Conservation (phyloP, 1,140 invertebrate genomes). For the Liolophura sinensis region DNA sequence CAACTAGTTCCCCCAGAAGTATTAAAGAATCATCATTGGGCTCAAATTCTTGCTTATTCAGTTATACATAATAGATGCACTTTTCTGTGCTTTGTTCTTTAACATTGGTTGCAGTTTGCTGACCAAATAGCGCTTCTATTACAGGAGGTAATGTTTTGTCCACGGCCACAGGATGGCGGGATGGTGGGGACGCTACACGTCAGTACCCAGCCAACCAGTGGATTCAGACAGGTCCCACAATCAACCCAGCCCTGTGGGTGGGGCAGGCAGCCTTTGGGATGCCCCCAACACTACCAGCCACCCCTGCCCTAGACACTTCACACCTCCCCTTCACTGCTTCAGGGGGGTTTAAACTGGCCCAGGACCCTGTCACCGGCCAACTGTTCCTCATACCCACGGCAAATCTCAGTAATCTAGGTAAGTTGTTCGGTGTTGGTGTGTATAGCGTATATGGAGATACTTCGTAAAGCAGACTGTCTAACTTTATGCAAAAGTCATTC, state of each 20-base stretch:
- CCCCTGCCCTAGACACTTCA: constrained; percentile 60
- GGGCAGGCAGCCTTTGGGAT: constrained; percentile 38
- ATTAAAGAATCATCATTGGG: too few relatives aligned
- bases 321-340: constrained; percentile 67
- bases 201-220: constrained; percentile 67
- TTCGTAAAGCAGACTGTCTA: too few relatives aligned
- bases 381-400: constrained; percentile 75
- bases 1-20: too few relatives aligned
- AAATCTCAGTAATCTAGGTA: constrained; percentile 61
- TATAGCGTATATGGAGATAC: too few relatives aligned
- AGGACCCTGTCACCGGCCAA: constrained; percentile 79
- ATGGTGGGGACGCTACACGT: constrained; percentile 55
- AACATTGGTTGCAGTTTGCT: constrained; percentile 8
- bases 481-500: too few relatives aligned
- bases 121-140: constrained; percentile 7
- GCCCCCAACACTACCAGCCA: constrained; percentile 65
- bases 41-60: neutral
- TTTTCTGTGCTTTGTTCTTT: neutral
- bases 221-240: constrained; percentile 32
- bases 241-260: constrained; percentile 39
- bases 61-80: neutral
- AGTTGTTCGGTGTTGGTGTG: constrained; percentile 20
- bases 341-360: constrained; percentile 76
- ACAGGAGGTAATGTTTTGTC: constrained; percentile 18
- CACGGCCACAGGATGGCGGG: constrained; percentile 47